phyloP scores from a whole-genome alignment of 2,797 vertebrate genomes.

The Melanotaenia trifasciata region DNA sequence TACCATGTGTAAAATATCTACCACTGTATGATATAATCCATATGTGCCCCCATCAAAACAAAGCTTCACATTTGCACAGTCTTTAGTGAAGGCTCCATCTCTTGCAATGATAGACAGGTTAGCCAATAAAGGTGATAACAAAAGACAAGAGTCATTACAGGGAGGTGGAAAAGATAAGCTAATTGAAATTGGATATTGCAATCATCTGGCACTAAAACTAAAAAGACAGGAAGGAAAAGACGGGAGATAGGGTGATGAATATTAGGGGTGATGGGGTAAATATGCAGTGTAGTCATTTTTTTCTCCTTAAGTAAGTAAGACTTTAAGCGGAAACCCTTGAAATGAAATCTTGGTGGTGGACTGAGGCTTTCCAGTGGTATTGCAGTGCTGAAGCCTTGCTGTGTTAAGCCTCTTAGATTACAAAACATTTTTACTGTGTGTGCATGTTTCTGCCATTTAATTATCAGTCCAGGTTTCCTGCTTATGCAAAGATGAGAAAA shows the following conservation, averaged over 20 bases:
- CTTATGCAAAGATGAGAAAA: constrained; percentile 25
- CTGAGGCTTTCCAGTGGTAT: constrained; percentile 46
- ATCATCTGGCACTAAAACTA: constrained; percentile 36
- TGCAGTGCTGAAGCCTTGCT: constrained; percentile 60
- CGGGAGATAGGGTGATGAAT: constrained; percentile 6
- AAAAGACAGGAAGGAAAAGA: constrained; percentile 1
- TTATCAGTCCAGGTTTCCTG: constrained; percentile 55
- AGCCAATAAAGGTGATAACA: constrained; percentile 63
- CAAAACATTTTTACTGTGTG: constrained; percentile 77
- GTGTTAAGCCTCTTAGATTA: constrained; percentile 81
- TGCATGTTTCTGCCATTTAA: constrained; percentile 65
- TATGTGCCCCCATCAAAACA: neutral
- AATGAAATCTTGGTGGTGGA: constrained; percentile 62
- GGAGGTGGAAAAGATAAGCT: constrained; percentile 61
- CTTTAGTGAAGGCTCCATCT: constrained; percentile 27
- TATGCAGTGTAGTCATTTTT: constrained; percentile 54
- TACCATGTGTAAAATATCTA: neutral
- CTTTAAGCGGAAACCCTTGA: constrained; percentile 65
- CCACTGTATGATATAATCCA: constrained; percentile 11
- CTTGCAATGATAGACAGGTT: constrained; percentile 54
- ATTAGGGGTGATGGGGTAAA: constrained; percentile 45
- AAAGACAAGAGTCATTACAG: constrained; percentile 64
- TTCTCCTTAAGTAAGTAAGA: constrained; percentile 56
- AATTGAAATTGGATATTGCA: constrained; percentile 71
- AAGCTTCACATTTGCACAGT: neutral